phyloP scores from a whole-genome alignment of 1,140 invertebrate genomes.

The Trissolcus basalis region DNA sequence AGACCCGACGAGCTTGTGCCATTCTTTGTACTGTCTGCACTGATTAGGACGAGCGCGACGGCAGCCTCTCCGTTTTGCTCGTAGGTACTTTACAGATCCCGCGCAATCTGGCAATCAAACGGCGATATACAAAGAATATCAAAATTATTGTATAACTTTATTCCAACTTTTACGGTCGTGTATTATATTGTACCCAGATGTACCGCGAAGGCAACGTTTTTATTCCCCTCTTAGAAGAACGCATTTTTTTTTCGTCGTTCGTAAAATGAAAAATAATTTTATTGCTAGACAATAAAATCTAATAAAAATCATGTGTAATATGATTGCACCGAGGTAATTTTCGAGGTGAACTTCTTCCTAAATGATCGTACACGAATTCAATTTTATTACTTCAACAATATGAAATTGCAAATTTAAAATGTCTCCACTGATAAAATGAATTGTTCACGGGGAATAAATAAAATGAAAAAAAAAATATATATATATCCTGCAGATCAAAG shows the following conservation, averaged over 20 bases:
- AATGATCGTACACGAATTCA: neutral
- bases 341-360: no score
- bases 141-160: no score
- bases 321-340: no score
- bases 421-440: slow-evolving; percentile 13
- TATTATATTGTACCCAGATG: no score
- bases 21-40: slow-evolving; percentile 62
- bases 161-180: no score
- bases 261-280: no score
- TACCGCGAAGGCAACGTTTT: no score
- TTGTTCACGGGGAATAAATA: neutral
- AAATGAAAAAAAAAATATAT: slow-evolving; percentile 18
- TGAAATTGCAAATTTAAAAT: slow-evolving; percentile 8
- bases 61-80: no score
- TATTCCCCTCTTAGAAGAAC: no score
- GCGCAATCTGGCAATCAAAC: slow-evolving; percentile 17
- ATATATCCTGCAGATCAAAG: slow-evolving; percentile 37
- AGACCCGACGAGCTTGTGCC: slow-evolving; percentile 47
- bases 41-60: slow-evolving; percentile 56
- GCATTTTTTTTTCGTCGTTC: no score
- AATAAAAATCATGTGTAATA: no score
- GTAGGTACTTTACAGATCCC: neutral
- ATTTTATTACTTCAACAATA: neutral
- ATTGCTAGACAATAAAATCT: no score
- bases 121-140: neutral